Base-by-base conservation (phyloP, 2,888 invertebrate genomes). In the Zelleria hepariella region DNA sequence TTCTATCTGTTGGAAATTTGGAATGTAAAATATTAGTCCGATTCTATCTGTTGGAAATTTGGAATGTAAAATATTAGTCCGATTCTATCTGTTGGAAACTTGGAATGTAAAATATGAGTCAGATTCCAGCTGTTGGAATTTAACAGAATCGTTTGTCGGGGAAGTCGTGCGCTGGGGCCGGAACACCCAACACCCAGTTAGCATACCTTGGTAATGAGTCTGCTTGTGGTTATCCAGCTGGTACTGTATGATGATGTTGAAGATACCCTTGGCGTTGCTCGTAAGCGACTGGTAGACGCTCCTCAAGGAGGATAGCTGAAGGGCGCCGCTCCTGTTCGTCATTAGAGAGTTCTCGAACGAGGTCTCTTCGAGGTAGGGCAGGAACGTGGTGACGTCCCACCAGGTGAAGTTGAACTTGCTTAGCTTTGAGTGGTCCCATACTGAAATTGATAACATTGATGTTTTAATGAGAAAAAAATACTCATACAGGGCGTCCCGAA, bases 201-300 rank as follows among this genome's bases (percentile, higher is more conserved):
- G 61, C 70, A 68, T 80, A 94, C 95, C 97, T 90, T 93, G 92
- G 81, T 94, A 96, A 74, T 93, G 92, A 20, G 91, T 81, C 70
- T 91, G 91, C 61, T 92, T 92, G 59, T 91, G 91, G 73, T 95
- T 92, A 67, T 94, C 93, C 47, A 98, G 72, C 74, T 98, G 98
- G 78, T 96, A 90, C 66, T 94, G 92, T 0, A 94, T 94, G 47
- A 98, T 92, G 57, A 96, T 86, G 67, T 94, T 90, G 80, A 96
- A 98, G 66, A 97, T 95, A 62, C 93, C 93, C 69, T 93, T 93
- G 0, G 98, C 95, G 78, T 98, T 98, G 0, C 92, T 91, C 0
- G 97, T 98, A 20, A 99, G 90, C 0, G 98, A 97, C 62, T 93
- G 92, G 87, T 96, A 96, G 8, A 99, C 97, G 74, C 96, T 97